Percentiles rank a stretch among this genome's conserved stretches.
Evolutionary conservation across 2,797 vertebrate genomes (phyloP).

Genomic region (Rhinoraja longicauda): DNA sequence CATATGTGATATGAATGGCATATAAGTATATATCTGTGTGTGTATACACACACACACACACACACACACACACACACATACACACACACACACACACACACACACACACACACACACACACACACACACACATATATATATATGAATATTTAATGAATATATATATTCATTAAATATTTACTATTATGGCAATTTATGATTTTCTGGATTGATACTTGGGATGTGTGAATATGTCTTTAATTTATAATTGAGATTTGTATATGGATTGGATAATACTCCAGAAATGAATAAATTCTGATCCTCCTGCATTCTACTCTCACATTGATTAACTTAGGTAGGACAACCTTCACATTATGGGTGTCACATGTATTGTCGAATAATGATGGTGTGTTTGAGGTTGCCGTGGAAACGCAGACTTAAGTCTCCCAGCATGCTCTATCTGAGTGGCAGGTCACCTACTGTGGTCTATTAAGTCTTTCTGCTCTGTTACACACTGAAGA

Average conservation of each 20-base stretch:
- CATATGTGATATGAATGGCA: too few relatives aligned
- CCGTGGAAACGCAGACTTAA: not conserved
- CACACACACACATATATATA: too few relatives aligned
- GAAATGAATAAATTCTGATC: not conserved
- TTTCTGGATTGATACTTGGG: not conserved
- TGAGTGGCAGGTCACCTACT: slow-evolving; percentile 36
- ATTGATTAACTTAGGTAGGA: not conserved
- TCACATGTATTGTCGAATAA: not conserved
- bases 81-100: too few relatives aligned
- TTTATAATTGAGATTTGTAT: not conserved
- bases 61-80: too few relatives aligned
- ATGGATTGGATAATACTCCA: not conserved
- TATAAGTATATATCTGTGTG: too few relatives aligned
- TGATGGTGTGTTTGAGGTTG: slow-evolving; percentile 36
- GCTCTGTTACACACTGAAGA: slow-evolving; percentile 35
- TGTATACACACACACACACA: too few relatives aligned
- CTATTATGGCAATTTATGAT: not conserved
- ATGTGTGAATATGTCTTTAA: not conserved
- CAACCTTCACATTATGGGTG: slow-evolving; percentile 13
- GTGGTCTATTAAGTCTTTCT: slow-evolving; percentile 33
- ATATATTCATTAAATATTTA: not conserved
- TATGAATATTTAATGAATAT: too few relatives aligned
- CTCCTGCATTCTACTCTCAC: not conserved
- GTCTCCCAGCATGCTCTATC: slow-evolving; percentile 33
- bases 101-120: too few relatives aligned